A percentile compares a stretch with the other conserved stretches of the same genome.
phyloP scores from a whole-genome alignment of 92 coral and sea anemone species.

The Palythoa grandis region DNA sequence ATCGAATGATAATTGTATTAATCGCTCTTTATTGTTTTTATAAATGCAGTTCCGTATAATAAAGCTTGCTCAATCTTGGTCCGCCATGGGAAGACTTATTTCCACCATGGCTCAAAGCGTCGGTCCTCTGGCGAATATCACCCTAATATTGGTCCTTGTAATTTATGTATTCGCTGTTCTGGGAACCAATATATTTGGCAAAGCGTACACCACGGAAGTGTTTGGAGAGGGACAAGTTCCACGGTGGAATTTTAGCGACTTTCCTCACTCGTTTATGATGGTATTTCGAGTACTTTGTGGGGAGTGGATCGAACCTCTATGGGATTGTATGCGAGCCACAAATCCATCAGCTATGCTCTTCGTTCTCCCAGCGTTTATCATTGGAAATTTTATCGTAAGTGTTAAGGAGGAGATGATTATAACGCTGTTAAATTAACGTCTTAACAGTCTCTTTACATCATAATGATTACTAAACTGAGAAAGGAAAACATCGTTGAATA shows the following conservation, averaged over 20 bases:
- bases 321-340: slow-evolving; percentile 90
- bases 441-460: no score
- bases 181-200: slow-evolving; percentile 79
- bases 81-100: slow-evolving; percentile 77
- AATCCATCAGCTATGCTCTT: slow-evolving; percentile 62
- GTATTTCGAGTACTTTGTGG: slow-evolving; percentile 83
- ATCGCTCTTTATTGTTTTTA: neutral
- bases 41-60: slow-evolving; percentile 68
- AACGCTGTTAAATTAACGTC: no score
- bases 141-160: slow-evolving; percentile 73
- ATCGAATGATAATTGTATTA: neutral
- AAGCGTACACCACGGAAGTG: slow-evolving; percentile 68
- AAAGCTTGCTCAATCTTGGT: slow-evolving; percentile 84
- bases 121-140: slow-evolving; percentile 81
- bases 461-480: no score
- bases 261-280: slow-evolving; percentile 84
- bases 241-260: slow-evolving; percentile 84
- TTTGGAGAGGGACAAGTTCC: slow-evolving; percentile 72
- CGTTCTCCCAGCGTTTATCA: slow-evolving; percentile 74
- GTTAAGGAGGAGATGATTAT: neutral
- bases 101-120: slow-evolving; percentile 82
- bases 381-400: slow-evolving; percentile 89
- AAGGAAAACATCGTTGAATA: no score
- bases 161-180: slow-evolving; percentile 82
- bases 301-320: slow-evolving; percentile 90